A percentile compares a stretch with the other conserved stretches of the same genome.
Conservation (phyloP, 92 coral and sea anemone genomes). For the Porites rus region DNA sequence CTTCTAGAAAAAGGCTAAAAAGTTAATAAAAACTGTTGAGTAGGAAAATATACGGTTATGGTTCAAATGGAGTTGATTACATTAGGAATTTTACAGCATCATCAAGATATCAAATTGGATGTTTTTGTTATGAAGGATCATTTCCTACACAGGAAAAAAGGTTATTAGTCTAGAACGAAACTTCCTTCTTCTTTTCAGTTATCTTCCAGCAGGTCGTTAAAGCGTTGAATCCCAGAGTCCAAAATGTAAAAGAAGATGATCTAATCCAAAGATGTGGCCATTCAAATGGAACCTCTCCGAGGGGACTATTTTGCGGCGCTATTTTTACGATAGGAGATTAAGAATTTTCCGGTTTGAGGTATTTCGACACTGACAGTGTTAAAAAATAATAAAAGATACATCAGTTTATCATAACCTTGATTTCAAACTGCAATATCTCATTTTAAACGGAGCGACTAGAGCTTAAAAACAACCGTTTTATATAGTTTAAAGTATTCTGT, state of each 20-base stretch:
- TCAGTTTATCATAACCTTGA: background rate
- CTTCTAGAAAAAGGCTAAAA: background rate
- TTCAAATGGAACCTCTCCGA: no score
- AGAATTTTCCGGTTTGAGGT: no score
- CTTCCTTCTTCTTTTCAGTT: slow-evolving; percentile 5
- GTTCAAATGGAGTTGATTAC: background rate
- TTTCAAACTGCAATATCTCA: no score
- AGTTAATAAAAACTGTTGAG: background rate
- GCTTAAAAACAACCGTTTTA: background rate
- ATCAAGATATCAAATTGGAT: background rate
- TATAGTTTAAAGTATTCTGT: background rate
- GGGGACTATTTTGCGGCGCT: no score
- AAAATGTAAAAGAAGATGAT: no score
- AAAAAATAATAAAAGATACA: background rate
- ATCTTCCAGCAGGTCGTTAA: background rate
- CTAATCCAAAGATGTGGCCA: no score
- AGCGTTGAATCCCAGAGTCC: background rate
- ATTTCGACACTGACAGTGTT: no score
- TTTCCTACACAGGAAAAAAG: background rate
- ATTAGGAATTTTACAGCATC: background rate
- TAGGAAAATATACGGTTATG: background rate
- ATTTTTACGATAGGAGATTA: no score
- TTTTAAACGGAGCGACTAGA: no score
- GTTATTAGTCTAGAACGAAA: background rate
- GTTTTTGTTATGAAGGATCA: background rate